Conservation (phyloP, 2,888 invertebrate species). For the Bimastos eiseni region DNA sequence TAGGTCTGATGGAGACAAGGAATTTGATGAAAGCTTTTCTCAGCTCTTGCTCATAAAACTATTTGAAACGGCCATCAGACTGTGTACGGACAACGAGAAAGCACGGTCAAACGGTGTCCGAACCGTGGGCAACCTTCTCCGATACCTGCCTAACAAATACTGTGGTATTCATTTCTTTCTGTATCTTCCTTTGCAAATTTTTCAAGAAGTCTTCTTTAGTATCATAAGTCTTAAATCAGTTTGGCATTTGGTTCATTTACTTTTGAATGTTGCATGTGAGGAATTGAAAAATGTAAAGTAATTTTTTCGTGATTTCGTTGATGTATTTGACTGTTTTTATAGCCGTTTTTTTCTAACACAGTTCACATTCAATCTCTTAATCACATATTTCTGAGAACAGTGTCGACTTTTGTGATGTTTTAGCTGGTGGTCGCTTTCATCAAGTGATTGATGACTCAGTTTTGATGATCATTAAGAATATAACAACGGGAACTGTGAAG, state of each 20-base stretch:
- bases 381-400: neutral
- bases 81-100: constrained; percentile 77
- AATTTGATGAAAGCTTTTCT: constrained; percentile 70
- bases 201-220: neutral
- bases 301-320: neutral
- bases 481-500: constrained; percentile 77
- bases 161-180: constrained; percentile 46
- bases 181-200: neutral
- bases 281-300: neutral
- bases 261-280: neutral
- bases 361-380: neutral
- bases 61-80: constrained; percentile 71
- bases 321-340: neutral
- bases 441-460: constrained; percentile 65
- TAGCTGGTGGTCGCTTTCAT: constrained; percentile 40
- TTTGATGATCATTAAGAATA: constrained; percentile 72
- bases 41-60: constrained; percentile 73
- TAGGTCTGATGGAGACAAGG: constrained; percentile 45
- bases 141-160: constrained; percentile 65
- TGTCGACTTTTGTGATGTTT: constrained; percentile 26
- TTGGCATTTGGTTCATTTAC: neutral
- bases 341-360: no score
- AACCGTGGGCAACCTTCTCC: constrained; percentile 78
- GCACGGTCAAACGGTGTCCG: constrained; percentile 80
- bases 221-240: neutral